Evolutionary conservation across 2,113 vertebrate genomes (phyloP), one percentile per base, ranked within the genome.

Genomic region (Neodon shergylaensis): DNA sequence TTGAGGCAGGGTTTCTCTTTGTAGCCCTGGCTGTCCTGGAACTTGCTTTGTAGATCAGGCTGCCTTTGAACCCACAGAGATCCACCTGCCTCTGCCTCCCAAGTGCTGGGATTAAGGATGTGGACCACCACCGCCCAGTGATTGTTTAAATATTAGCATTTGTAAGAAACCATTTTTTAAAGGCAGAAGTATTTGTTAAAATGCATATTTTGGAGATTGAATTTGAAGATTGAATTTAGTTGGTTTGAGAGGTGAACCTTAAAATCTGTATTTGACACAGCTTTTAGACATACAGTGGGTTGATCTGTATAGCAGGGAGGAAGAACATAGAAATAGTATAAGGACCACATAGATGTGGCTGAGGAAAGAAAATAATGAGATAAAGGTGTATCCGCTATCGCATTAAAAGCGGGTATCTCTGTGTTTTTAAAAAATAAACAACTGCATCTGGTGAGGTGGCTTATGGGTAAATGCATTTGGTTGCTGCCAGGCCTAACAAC

Each of bases 181-280:
- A 91, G 73, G 39, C 22, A 22, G 21, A 94, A 68, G 12, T 79
- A 31, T 66, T 96, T 87, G 36, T 88, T 94, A 68, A 87, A 92
- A 91, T 91, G 31, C 19, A 83, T 13, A 87, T 94, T 96, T 21
- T 91, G 76, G 17, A 42, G 83, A 90, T 96, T 19, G 17, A 42
- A 74, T 54, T 21, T 33, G 78, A 33, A 93, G n/a, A 82, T 85
- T 47, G 7, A 36, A 31, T 88, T 88, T 78, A 78, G 82, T 92
- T 84, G 73, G 47, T 91, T 44, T 92, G 28, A 44, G 22, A 52
- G 19, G 26, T 88, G 12, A 6, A 6, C 63, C 17, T 79, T 90
- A 82, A 96, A 93, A 70, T 95, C 26, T 93, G 14, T 93, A 11
- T 79, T 95, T 97, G 85, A 63, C 76, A 91, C 39, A 66, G 22